A percentile compares a stretch with the other conserved stretches of the same genome.
phyloP scores from a whole-genome alignment of 37 sponge, comb jelly and placozoan genomes.

The Aplysina aerophoba region DNA sequence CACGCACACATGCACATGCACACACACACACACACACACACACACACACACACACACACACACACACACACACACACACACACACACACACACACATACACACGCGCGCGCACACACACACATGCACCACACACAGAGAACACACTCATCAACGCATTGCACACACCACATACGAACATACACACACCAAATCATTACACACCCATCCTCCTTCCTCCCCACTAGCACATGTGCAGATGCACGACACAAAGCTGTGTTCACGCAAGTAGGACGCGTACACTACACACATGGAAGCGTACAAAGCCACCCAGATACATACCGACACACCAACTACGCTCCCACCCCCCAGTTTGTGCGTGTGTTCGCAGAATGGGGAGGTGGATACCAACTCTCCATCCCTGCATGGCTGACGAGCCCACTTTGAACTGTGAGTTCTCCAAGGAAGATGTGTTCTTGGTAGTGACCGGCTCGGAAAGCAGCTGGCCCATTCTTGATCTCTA shows the following conservation, averaged over 20 bases:
- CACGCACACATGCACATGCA: too few relatives aligned
- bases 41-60: too few relatives aligned
- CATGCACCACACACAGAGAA: background rate
- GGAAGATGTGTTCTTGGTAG: conserved; percentile 60
- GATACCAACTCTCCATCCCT: conserved; percentile 86
- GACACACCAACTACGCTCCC: too few relatives aligned
- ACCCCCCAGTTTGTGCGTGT: too few relatives aligned
- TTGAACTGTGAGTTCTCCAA: conserved; percentile 50
- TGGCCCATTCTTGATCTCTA: conserved; percentile 68
- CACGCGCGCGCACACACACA: too few relatives aligned
- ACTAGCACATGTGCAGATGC: background rate
- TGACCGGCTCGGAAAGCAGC: conserved; percentile 76
- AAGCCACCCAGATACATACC: background rate
- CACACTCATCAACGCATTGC: background rate
- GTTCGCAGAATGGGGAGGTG: background rate
- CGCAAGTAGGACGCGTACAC: background rate
- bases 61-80: too few relatives aligned
- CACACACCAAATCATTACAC: too few relatives aligned
- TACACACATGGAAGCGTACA: background rate
- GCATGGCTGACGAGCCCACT: conserved; percentile 82
- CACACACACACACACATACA: too few relatives aligned
- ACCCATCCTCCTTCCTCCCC: too few relatives aligned
- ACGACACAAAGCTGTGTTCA: background rate
- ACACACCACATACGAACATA: background rate
- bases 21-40: too few relatives aligned